These are phyloP conservation scores for Setipinna tenuifilis DNA, from an alignment of 2,797 vertebrate genomes.

Conservation along the genomic window DNA sequence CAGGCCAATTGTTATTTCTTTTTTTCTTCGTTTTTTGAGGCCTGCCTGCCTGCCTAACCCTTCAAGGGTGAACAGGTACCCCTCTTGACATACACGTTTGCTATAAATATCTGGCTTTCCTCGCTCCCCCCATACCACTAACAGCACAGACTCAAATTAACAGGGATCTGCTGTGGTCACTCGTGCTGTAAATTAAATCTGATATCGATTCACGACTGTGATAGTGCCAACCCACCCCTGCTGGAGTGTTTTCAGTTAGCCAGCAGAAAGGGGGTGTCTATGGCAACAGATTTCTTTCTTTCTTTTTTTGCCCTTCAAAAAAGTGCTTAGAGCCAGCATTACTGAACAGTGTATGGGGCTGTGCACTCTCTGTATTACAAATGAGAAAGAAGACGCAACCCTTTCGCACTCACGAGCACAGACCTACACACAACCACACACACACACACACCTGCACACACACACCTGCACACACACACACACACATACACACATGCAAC, in stretches of 20 bases:
- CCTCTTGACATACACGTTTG: constrained; percentile 34
- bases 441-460: neutral
- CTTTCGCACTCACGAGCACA: neutral
- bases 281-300: constrained; percentile 52
- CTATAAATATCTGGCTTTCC: constrained; percentile 39
- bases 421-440: neutral
- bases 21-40: too few species aligned
- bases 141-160: constrained; percentile 64
- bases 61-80: constrained; percentile 67
- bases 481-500: neutral
- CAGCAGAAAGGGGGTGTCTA: constrained; percentile 53
- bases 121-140: constrained; percentile 44
- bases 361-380: constrained; percentile 40
- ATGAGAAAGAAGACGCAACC: constrained; percentile 36
- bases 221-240: constrained; percentile 49
- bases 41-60: constrained; percentile 58
- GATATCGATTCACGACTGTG: constrained; percentile 65
- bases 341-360: constrained; percentile 53
- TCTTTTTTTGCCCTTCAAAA: constrained; percentile 16
- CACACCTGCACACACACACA: neutral
- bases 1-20: too few species aligned
- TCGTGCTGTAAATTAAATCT: constrained; percentile 70
- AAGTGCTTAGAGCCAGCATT: constrained; percentile 57
- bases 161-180: constrained; percentile 63
- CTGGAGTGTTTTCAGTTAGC: constrained; percentile 46